A percentile compares a stretch with the other conserved stretches of the same genome.
These are phyloP conservation scores for Calcarius lapponicus DNA, from an alignment of 2,797 vertebrate genomes.

Conservation along the genomic window DNA sequence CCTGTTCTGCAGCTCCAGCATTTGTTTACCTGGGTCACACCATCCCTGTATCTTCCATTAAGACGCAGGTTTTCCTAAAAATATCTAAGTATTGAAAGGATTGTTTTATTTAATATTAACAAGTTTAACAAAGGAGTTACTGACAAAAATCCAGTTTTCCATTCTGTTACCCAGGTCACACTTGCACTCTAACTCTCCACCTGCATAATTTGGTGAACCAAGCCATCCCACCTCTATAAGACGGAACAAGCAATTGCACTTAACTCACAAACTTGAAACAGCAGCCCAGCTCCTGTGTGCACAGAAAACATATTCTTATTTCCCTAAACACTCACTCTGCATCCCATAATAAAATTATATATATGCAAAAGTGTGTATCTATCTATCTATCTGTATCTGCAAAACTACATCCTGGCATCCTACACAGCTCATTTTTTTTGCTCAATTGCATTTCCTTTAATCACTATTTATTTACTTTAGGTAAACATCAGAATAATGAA, in stretches of 20 bases:
- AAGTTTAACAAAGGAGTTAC: background rate
- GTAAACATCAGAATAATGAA: background rate
- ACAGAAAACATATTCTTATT: background rate
- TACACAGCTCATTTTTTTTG: background rate
- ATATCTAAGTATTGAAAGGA: background rate
- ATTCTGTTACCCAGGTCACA: background rate
- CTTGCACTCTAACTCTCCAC: background rate
- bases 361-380: background rate
- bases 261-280: background rate
- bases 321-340: background rate
- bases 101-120: background rate
- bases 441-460: background rate
- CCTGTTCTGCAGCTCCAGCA: background rate
- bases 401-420: background rate
- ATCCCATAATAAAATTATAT: background rate
- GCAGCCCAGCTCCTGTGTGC: background rate
- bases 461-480: constrained; percentile 11
- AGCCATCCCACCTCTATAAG: background rate
- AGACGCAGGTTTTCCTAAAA: background rate
- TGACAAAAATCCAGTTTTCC: background rate
- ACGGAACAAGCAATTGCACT: background rate
- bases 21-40: background rate
- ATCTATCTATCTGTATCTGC: background rate
- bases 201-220: background rate
- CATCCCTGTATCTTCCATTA: background rate